Evolutionary conservation across 1,140 invertebrate genomes (phyloP).

Genomic region (Thaumetopoea pityocampa): DNA sequence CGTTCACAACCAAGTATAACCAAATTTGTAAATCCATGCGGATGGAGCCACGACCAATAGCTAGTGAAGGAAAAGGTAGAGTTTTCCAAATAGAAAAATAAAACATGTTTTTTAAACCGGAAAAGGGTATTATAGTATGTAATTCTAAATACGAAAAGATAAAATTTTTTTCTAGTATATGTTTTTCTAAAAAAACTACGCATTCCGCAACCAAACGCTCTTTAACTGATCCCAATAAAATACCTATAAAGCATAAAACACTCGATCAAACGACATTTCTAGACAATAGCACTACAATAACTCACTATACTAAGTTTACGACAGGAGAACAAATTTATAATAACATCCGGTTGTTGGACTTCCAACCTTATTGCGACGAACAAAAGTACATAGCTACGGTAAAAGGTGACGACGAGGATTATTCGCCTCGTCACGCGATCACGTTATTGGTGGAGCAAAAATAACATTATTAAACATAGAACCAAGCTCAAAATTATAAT

Average conservation of each 20-base stretch:
- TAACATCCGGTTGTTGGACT: background rate
- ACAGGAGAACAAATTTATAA: conserved; percentile 7
- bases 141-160: too few relatives aligned
- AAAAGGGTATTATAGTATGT: too few relatives aligned
- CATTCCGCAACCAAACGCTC: background rate
- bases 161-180: too few relatives aligned
- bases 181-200: too few relatives aligned
- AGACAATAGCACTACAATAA: conserved; percentile 24
- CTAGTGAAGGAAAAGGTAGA: too few relatives aligned
- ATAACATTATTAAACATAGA: conserved; percentile 36
- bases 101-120: too few relatives aligned
- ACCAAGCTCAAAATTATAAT: conserved; percentile 26
- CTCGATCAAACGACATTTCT: conserved; percentile 22
- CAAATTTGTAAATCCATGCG: too few relatives aligned
- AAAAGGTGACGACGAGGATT: conserved; percentile 8
- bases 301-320: conserved; percentile 18
- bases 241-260: conserved; percentile 20
- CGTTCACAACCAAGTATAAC: too few relatives aligned
- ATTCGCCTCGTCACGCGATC: conserved; percentile 29
- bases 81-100: too few relatives aligned
- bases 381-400: conserved; percentile 16
- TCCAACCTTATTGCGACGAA: conserved; percentile 16
- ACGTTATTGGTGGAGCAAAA: conserved; percentile 34
- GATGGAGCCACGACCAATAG: too few relatives aligned
- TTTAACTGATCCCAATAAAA: conserved; percentile 14